A percentile compares a stretch with the other conserved stretches of the same genome.
Evolutionary conservation across 2,113 vertebrate genomes (phyloP).

Genomic region (Burhinus oedicnemus): DNA sequence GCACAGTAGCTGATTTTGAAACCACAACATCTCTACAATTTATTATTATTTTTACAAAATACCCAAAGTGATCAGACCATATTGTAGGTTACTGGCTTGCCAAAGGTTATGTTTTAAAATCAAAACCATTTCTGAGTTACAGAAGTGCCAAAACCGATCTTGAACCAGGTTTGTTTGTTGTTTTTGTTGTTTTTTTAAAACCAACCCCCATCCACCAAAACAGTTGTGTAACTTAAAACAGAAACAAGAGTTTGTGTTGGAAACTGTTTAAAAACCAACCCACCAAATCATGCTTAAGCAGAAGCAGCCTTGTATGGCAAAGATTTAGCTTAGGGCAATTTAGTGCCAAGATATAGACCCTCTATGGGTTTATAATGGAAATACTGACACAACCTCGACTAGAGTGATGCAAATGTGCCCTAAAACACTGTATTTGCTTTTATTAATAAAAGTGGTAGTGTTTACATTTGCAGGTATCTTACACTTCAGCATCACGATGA

Average conservation of each 20-base stretch:
- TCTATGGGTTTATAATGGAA: constrained; percentile 59
- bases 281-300: constrained; percentile 33
- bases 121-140: constrained; percentile 69
- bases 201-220: constrained; percentile 53
- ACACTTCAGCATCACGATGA: constrained; percentile 67
- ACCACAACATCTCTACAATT: constrained; percentile 71
- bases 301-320: constrained; percentile 41
- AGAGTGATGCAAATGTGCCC: constrained; percentile 67
- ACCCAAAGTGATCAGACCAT: constrained; percentile 68
- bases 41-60: constrained; percentile 75
- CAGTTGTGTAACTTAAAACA: constrained; percentile 57
- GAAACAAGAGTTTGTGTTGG: constrained; percentile 51
- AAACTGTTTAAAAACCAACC: constrained; percentile 56
- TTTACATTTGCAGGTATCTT: constrained; percentile 69
- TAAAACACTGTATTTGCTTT: constrained; percentile 70
- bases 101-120: constrained; percentile 60
- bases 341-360: constrained; percentile 62
- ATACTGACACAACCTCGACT: constrained; percentile 65
- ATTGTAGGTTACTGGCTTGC: constrained; percentile 66
- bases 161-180: constrained; percentile 38
- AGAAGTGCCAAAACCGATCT: constrained; percentile 68
- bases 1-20: constrained; percentile 68
- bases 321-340: constrained; percentile 38
- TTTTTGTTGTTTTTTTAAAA: background rate
- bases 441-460: constrained; percentile 73